These are phyloP conservation scores for Girardinus metallicus DNA, from an alignment of 2,797 vertebrate species.

Conservation along the genomic window DNA sequence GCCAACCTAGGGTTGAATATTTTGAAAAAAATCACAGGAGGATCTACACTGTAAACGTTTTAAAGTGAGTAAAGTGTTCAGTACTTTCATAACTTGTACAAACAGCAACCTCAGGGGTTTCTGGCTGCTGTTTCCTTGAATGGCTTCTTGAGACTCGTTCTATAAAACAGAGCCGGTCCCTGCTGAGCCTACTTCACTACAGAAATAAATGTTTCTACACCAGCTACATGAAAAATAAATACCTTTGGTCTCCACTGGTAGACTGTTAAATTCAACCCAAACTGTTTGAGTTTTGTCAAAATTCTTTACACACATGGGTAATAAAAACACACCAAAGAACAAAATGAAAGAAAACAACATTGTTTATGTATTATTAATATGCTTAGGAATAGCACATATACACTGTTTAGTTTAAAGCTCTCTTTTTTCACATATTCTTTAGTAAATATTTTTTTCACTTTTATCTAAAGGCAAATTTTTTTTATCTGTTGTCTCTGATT, in stretches of 20 bases:
- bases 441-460: not conserved
- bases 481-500: not conserved
- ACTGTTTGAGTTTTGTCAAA: not conserved
- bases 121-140: not conserved
- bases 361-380: not conserved
- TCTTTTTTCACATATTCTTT: not conserved
- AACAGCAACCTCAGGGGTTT: slow-evolving; percentile 1
- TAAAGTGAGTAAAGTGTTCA: not conserved
- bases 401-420: not conserved
- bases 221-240: not conserved
- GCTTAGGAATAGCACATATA: not conserved
- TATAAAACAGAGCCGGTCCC: not conserved
- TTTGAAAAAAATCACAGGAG: not conserved
- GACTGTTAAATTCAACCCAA: not conserved
- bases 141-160: not conserved
- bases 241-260: not conserved
- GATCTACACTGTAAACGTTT: not conserved
- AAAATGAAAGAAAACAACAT: not conserved
- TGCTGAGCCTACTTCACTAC: not conserved
- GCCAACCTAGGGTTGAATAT: not conserved
- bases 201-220: not conserved
- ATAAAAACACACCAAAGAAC: not conserved
- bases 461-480: not conserved
- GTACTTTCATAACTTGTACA: not conserved
- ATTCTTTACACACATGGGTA: not conserved